Evolutionary conservation across 1,140 invertebrate genomes (phyloP).

Genomic region (Sitobion miscanthi): DNA sequence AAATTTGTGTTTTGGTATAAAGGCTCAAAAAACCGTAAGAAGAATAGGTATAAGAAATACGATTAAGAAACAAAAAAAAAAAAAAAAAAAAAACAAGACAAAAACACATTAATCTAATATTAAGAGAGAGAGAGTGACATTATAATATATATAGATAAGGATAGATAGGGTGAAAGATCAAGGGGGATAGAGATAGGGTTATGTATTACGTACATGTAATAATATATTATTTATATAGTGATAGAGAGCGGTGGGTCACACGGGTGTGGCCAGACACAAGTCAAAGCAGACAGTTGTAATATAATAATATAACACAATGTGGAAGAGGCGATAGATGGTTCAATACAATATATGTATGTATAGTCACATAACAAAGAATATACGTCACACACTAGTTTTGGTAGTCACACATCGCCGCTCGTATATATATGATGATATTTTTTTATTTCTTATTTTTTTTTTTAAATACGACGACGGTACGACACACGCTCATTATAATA

Average conservation of each 20-base stretch:
- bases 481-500: neutral
- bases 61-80: neutral
- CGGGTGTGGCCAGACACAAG: conserved; percentile 11
- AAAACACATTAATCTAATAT: conserved; percentile 1
- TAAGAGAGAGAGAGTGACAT: neutral
- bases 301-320: neutral
- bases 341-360: neutral
- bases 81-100: neutral
- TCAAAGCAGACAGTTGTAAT: neutral
- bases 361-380: neutral
- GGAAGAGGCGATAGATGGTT: conserved; percentile 24
- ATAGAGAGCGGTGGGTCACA: neutral
- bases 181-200: neutral
- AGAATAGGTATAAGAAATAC: neutral
- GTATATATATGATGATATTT: neutral
- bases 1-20: neutral
- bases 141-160: neutral
- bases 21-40: neutral
- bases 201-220: neutral
- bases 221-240: neutral
- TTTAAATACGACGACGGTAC: neutral
- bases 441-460: neutral
- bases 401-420: conserved; percentile 43
- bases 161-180: neutral
- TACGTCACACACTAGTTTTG: conserved; percentile 39